Conservation (phyloP, 2,113 vertebrate species). For the Pteronura brasiliensis region DNA sequence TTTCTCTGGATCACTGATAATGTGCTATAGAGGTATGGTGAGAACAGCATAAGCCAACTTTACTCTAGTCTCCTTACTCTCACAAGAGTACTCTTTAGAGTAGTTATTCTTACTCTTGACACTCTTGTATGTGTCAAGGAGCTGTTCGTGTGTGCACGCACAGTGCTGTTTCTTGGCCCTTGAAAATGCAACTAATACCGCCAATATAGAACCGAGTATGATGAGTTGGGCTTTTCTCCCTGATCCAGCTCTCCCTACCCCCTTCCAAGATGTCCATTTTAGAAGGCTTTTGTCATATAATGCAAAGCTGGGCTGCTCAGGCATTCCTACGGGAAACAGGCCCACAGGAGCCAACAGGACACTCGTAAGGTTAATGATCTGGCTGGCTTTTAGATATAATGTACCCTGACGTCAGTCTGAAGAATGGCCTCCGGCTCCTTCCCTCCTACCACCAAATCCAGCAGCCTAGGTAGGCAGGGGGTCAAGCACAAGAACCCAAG, state of each 20-base stretch:
- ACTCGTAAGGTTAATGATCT: not conserved
- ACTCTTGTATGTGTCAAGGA: not conserved
- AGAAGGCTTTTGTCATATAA: not conserved
- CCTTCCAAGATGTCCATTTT: not conserved
- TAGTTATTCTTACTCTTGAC: not conserved
- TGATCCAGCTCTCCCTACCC: not conserved
- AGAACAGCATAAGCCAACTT: not conserved
- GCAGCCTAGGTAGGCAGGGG: not conserved
- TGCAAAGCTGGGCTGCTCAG: not conserved
- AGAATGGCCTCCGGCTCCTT: not conserved
- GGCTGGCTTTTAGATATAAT: not conserved
- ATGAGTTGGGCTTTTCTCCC: not conserved
- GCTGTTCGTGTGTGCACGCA: not conserved
- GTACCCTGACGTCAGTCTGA: not conserved
- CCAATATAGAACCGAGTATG: not conserved
- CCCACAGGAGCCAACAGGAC: not conserved
- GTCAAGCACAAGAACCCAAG: not conserved
- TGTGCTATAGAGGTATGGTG: not conserved
- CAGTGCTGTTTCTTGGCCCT: not conserved
- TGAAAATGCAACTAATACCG: not conserved
- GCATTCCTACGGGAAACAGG: not conserved
- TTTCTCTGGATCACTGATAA: constrained; percentile 32
- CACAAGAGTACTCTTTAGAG: not conserved
- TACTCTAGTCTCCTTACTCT: not conserved
- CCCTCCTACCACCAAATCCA: not conserved